Evolutionary conservation across 2,797 vertebrate genomes (phyloP).

Genomic region (Kryptopterus vitreolus): DNA sequence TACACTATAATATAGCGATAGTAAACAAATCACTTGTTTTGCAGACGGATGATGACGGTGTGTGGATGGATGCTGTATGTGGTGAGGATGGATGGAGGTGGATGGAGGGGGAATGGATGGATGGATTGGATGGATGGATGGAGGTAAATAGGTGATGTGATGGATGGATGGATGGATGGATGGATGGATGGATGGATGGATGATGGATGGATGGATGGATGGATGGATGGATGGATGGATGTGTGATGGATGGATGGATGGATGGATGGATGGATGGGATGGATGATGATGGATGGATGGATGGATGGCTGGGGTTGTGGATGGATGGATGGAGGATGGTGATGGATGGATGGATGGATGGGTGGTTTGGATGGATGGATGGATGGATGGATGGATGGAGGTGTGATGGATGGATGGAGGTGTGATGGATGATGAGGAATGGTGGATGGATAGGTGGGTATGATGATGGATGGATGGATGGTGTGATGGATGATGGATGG

Average conservation of each 20-base stretch:
- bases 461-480: background rate
- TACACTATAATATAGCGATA: background rate
- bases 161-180: too few relatives aligned
- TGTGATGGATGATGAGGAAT: too few relatives aligned
- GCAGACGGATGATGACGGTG: too few relatives aligned
- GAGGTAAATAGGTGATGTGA: background rate
- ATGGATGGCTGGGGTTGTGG: background rate
- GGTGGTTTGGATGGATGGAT: background rate
- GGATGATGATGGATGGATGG: background rate
- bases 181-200: background rate
- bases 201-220: background rate
- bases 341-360: background rate
- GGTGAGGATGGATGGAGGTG: too few relatives aligned
- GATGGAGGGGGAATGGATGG: background rate
- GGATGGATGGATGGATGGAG: background rate
- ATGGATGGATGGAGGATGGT: too few relatives aligned
- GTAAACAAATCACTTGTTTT: too few relatives aligned
- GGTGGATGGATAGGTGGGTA: too few relatives aligned
- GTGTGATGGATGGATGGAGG: too few relatives aligned
- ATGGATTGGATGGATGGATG: background rate
- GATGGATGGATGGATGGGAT: background rate
- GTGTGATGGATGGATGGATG: background rate
- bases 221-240: background rate
- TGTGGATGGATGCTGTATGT: too few relatives aligned
- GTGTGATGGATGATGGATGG: background rate